phyloP scores from a whole-genome alignment of 1,140 invertebrate genomes.

The Drosophila sp. region DNA sequence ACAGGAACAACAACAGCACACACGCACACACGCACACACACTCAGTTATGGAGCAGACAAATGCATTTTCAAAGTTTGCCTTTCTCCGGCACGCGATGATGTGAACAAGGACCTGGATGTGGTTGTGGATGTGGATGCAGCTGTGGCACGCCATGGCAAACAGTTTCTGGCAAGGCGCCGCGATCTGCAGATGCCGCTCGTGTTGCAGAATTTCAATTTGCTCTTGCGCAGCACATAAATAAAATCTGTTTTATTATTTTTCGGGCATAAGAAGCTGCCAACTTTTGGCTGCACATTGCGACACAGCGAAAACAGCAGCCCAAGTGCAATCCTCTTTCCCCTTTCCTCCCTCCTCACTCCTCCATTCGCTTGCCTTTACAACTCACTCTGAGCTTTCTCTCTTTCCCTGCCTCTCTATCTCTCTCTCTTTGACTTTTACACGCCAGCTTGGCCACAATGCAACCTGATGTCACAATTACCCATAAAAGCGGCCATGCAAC shows the following conservation, averaged over 20 bases:
- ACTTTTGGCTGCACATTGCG: conserved; percentile 21
- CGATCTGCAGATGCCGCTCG: conserved; percentile 48
- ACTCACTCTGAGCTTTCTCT: not conserved
- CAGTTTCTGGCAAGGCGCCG: conserved; percentile 39
- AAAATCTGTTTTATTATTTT: conserved; percentile 82
- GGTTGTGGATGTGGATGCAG: not conserved
- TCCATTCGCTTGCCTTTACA: no score
- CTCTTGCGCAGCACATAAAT: conserved; percentile 75
- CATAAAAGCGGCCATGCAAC: conserved; percentile 52
- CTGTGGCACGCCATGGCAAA: conserved; percentile 30
- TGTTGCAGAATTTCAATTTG: conserved; percentile 76
- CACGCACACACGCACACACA: not conserved
- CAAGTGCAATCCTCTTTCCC: not conserved
- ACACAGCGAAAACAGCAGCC: not conserved
- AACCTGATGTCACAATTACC: conserved; percentile 75
- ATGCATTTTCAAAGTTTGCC: conserved; percentile 41
- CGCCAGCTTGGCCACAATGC: conserved; percentile 46
- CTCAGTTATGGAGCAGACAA: conserved; percentile 11
- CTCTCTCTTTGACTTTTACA: conserved; percentile 26
- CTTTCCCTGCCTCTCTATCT: no score
- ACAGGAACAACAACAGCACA: conserved; percentile 34
- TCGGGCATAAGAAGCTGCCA: conserved; percentile 54
- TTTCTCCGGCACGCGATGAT: conserved; percentile 6
- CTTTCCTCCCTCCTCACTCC: no score
- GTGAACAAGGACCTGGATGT: conserved; percentile 13